Evolutionary conservation across 2,888 invertebrate species (phyloP), one percentile per base, ranked within the genome.

Genomic region (Spatulosminthurus flaviceps): DNA sequence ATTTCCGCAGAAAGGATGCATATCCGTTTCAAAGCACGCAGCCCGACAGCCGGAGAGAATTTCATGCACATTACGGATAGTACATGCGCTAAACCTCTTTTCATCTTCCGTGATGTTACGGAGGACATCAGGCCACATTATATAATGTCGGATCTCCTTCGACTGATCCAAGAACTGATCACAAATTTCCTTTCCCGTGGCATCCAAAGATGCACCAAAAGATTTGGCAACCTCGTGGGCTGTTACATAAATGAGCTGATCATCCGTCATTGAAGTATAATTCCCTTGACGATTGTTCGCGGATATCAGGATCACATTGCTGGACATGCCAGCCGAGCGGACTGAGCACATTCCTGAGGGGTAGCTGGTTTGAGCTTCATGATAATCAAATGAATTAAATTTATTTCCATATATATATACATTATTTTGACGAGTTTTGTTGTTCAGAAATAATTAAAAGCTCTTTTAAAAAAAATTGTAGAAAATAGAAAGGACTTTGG

Each of bases 1-100:
- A 76, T 85, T 85, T 80, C 85, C 85, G 71, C 84, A 85, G 43
- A 85, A 85, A 2, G 85, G 85, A 78, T 84, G 83, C 19, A 66
- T 70, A 73, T 84, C 80, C 1, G 81, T 51, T 19, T 84, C 82
- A 74, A 85, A 85, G 66, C 85, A 85, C 11, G 84, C 77, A 1
- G 85, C 82, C 70, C 81, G 82, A 29, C 85, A 85, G 41, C 80
- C 79, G 16, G 73, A 51, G 42, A 85, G 60, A 16, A 80, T 74
- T 28, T 79, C 74, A 0, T 79, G 29, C 42, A 85, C 80, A 0
- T 43, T 70, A 21, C 73, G 76, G 41, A 78, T 83, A 7, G 84
- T 82, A 42, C 85, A 85, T 0, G 75, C 11, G 28, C 84, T 83
- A 24, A 83, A 80, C 4, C 61, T 67, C 66, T 84, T 83, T 69